These are phyloP conservation scores for Leptopilina syphax DNA, from an alignment of 2,888 invertebrate genomes.

Conservation along the genomic window DNA sequence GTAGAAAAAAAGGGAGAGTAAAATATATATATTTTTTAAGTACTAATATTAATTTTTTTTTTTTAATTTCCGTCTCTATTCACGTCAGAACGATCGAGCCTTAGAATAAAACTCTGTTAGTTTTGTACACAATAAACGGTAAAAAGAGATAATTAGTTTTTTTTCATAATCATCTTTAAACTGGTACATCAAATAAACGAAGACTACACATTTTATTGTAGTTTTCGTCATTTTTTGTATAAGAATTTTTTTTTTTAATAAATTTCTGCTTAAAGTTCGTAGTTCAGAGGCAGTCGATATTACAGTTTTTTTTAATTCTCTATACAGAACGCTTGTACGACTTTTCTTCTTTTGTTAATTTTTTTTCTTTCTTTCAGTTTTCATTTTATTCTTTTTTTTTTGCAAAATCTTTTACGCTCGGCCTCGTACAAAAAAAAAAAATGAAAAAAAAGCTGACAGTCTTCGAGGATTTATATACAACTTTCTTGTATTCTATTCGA, in stretches of 20 bases:
- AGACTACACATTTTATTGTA: slow-evolving; percentile 21
- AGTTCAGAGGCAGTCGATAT: slow-evolving; percentile 27
- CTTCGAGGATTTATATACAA: slow-evolving; percentile 85
- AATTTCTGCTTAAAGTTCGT: slow-evolving; percentile 13
- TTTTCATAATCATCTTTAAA: background rate
- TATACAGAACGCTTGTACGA: slow-evolving; percentile 32
- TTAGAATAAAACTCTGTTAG: slow-evolving; percentile 39
- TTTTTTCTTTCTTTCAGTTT: too few species aligned
- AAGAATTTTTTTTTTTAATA: background rate
- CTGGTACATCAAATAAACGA: slow-evolving; percentile 33
- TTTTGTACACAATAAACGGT: slow-evolving; percentile 60
- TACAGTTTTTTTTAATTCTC: background rate
- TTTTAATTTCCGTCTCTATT: background rate
- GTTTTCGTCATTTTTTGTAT: background rate
- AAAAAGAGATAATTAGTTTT: slow-evolving; percentile 43
- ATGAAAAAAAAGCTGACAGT: background rate
- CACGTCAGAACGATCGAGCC: slow-evolving; percentile 3
- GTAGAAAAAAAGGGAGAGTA: too few species aligned
- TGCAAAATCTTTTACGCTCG: background rate
- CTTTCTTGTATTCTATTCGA: slow-evolving; percentile 93
- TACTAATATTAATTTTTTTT: too few species aligned
- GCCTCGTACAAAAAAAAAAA: background rate
- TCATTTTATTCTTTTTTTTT: background rate
- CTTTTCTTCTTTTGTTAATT: too few species aligned
- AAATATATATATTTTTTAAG: too few species aligned